Percentiles rank a stretch among this genome's conserved stretches.
These are phyloP conservation scores for Mesorhabditis sp. DNA, from an alignment of 2,888 invertebrate genomes.

Conservation along the genomic window DNA sequence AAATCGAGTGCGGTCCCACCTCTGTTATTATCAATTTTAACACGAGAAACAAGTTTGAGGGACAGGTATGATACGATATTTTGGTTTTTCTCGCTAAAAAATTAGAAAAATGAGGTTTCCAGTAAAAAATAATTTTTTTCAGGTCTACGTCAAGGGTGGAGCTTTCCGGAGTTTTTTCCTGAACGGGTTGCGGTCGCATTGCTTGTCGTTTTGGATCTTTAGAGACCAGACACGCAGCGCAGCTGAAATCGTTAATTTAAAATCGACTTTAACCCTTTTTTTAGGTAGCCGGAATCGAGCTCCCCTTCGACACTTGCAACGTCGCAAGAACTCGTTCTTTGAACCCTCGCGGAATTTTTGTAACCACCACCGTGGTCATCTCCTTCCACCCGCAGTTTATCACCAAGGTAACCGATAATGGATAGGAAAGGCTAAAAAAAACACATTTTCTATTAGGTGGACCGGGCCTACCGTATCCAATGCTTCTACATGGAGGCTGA, in stretches of 20 bases:
- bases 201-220: background rate
- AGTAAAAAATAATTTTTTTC: too few relatives aligned
- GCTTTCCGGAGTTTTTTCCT: too few relatives aligned
- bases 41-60: conserved; percentile 53
- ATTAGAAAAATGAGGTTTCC: too few relatives aligned
- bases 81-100: too few relatives aligned
- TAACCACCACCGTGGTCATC: conserved; percentile 56
- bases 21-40: conserved; percentile 57
- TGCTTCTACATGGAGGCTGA: conserved; percentile 59
- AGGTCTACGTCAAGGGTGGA: conserved; percentile 51
- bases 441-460: background rate
- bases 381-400: conserved; percentile 58
- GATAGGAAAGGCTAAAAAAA: background rate
- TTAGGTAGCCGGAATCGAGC: conserved; percentile 56
- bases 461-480: conserved; percentile 55
- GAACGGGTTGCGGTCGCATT: too few relatives aligned
- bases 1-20: conserved; percentile 57
- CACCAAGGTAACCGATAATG: conserved; percentile 40
- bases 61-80: conserved; percentile 30
- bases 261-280: background rate
- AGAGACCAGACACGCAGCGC: background rate
- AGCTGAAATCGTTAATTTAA: background rate
- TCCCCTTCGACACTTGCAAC: conserved; percentile 57
- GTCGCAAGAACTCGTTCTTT: conserved; percentile 55
- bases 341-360: conserved; percentile 57